Base-by-base conservation (phyloP, 2,888 invertebrate genomes). In the Drosophila buzzatii region DNA sequence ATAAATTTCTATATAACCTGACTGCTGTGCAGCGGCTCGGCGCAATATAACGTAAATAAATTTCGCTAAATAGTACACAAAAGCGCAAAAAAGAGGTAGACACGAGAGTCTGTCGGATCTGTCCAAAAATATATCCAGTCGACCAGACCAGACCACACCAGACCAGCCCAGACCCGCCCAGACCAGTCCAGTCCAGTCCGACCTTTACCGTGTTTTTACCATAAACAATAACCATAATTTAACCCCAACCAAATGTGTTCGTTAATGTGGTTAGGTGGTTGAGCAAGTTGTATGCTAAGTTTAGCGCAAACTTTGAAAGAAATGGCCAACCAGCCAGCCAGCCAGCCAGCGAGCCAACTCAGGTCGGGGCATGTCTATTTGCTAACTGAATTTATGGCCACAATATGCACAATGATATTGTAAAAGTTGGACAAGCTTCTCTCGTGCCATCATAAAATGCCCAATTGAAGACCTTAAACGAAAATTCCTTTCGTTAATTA, bases 141-240 rank as follows among this genome's bases (percentile, higher is more conserved):
- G 59, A 69, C 63, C 70, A 45, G 67, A 10, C 18, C 45, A 27
- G 23, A n/a, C 58, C 60, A 72, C 63, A 59, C 66, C 56, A 6
- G 49, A 2, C 27, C 44, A 18, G 45, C 2, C 51, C 73, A n/a
- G 37, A 3, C 44, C 74, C 18, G 42, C 4, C 55, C 60, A 65
- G 63, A 55, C 68, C 59, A 27, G 37, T 2, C 51, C 73, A 20
- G 42, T 33, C 59, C 60, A 65, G 61, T 64, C 68, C 60, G 71
- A 85, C 89, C 89, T 83, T 78, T 78, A 58, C 86, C 88, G 83
- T 85, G 87, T 85, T 85, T 37, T 75, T 72, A 85, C 86, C 84
- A 90, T 90, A 90, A 90, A 90, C 90, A 90, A 92, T 90, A 91
- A 90, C 90, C 88, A 92, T 90, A 90, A 90, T 89, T 92, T 90